Base-by-base conservation (phyloP, 2,797 vertebrate species). In the Gastrophryne carolinensis region DNA sequence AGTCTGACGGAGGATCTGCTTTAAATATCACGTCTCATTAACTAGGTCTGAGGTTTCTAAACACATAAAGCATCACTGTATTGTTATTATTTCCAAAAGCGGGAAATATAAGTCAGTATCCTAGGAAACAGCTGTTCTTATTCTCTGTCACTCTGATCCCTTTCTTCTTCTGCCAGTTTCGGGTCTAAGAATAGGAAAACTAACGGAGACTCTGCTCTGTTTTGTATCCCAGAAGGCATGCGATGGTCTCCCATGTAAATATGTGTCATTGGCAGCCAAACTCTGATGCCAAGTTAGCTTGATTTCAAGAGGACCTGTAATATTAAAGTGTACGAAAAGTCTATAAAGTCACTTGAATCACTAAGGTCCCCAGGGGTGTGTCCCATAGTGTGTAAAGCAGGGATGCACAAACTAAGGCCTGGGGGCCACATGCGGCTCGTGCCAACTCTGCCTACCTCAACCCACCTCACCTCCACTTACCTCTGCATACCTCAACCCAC, bases 41-140 rank as follows among this genome's bases (percentile, higher is more conserved):
- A 47, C 44, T 19, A 9, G 6, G 44, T 19, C 17, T 69, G 50
- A 69, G 37, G 52, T 69, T 57, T 41, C 29, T 56, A 39, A 41
- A 56, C 56, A 57, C 30, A 41, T 66, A 70, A 58, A 26, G 11
- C 67, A 58, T 70, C 23, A 37, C 6, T 47, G 32, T 21, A 41
- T 32, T 26, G 23, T 44, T 11, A 58, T 70, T 47, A 58, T 58
- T 69, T 56, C 34, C 10, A 58, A 70, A n/a, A 70, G 35, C 67
- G 1, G 53, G 58, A 35, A 57, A 19, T 44, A 35, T 44, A 39
- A 27, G n/a, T 53, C 62, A 13, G 70, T 72, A 72, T 72, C 70
- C 70, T 29, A 62, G 70, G 70, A 62, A 72, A 62, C 70, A 35
- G 24, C 41, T 30, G 58, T 15, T 17, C 70, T 58, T 50, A 62